These are phyloP conservation scores for Aethes cnicana DNA, from an alignment of 2,888 invertebrate genomes.

Conservation along the genomic window DNA sequence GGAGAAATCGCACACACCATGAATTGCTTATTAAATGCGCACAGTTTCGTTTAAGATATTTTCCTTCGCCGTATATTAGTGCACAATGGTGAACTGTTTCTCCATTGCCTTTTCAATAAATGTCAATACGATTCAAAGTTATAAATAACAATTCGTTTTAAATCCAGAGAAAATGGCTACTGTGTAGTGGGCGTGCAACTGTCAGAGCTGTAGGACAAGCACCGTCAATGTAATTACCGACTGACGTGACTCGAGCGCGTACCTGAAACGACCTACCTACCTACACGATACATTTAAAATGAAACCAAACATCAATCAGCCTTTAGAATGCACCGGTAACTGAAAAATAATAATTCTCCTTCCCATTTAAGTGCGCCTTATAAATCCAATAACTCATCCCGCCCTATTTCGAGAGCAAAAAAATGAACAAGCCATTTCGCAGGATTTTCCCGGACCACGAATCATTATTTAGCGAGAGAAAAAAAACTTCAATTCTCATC, in stretches of 20 bases:
- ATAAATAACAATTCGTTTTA: neutral
- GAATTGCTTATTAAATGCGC: too few species aligned
- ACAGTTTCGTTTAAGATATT: too few species aligned
- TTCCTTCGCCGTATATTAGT: too few species aligned
- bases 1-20: too few species aligned
- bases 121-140: too few species aligned
- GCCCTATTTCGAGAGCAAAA: neutral
- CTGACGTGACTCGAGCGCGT: constrained; percentile 47
- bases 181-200: constrained; percentile 37
- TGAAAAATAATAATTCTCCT: constrained; percentile 9
- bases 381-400: neutral
- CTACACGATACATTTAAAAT: constrained; percentile 37
- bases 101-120: too few species aligned
- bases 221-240: constrained; percentile 45
- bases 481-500: constrained; percentile 22
- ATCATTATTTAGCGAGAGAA: constrained; percentile 19
- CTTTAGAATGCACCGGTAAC: neutral
- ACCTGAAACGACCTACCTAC: constrained; percentile 38
- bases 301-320: constrained; percentile 2
- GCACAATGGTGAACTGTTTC: too few species aligned
- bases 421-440: neutral
- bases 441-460: neutral
- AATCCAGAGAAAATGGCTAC: neutral
- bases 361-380: neutral
- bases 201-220: constrained; percentile 41